Conservation (phyloP, 2,888 invertebrate genomes). For the Chydorus sphaericus region DNA sequence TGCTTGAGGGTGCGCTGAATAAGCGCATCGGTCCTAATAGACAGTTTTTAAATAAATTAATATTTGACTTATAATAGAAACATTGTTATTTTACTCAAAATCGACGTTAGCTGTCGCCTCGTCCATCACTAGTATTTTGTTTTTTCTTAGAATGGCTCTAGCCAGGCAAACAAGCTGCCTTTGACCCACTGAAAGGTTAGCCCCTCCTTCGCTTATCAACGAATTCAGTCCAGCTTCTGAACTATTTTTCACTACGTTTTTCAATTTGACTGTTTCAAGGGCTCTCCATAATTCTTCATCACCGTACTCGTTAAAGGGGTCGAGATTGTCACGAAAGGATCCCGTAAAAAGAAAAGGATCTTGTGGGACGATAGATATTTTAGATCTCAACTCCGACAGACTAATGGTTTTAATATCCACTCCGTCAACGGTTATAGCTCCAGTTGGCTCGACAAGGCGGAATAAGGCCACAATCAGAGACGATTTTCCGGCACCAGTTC, state of each 20-base stretch:
- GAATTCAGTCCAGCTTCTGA: no score
- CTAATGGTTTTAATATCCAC: no score
- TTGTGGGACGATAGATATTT: no score
- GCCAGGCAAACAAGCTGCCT: conserved; percentile 79
- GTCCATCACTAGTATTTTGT: conserved; percentile 70
- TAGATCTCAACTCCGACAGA: no score
- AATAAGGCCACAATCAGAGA: no score
- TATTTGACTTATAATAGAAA: no score
- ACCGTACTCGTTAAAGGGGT: conserved; percentile 27
- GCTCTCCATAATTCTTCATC: conserved; percentile 19
- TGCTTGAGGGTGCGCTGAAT: conserved; percentile 12
- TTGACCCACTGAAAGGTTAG: conserved; percentile 79
- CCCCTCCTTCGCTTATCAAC: conserved; percentile 48
- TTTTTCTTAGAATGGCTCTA: conserved; percentile 68
- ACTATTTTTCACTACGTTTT: no score
- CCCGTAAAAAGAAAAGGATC: no score
- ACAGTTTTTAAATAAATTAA: no score
- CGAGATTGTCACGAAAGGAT: conserved; percentile 28
- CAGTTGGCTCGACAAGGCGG: no score
- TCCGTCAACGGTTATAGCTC: no score
- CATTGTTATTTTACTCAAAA: conserved; percentile 48
- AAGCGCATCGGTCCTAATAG: conserved; percentile 14
- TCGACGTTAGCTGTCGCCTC: conserved; percentile 93
- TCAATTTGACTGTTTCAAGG: conserved; percentile 11
- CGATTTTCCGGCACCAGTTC: no score